Evolutionary conservation across 64 coral and sea anemone genomes (phyloP).

Genomic region (Catalaphyllia jardinei): DNA sequence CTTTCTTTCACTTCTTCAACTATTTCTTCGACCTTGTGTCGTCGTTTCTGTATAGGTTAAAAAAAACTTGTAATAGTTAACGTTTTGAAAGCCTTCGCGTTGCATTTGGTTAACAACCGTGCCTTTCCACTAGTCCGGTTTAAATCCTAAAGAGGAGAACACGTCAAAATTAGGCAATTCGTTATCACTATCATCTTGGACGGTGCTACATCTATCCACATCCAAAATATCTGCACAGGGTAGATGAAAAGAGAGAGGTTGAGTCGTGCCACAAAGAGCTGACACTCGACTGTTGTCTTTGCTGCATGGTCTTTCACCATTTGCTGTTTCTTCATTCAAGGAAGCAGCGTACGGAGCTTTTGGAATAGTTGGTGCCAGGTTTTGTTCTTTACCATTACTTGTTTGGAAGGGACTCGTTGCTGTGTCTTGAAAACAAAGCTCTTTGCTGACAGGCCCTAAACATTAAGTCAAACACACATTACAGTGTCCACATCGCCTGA

Average conservation of each 20-base stretch:
- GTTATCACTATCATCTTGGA: not conserved
- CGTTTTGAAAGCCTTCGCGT: too few species aligned
- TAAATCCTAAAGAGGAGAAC: constrained; percentile 32
- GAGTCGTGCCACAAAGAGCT: not conserved
- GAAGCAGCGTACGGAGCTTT: not conserved
- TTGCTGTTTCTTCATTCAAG: not conserved
- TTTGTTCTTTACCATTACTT: not conserved
- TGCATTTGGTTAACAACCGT: too few species aligned
- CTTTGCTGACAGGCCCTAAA: not conserved
- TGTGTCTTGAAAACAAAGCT: not conserved
- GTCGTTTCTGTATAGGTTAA: too few species aligned
- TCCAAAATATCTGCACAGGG: not conserved
- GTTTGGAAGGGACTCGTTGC: not conserved
- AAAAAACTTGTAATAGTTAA: too few species aligned
- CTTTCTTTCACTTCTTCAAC: too few species aligned
- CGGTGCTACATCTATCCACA: too few species aligned
- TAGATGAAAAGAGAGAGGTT: not conserved
- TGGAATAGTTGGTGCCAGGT: not conserved
- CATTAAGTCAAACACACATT: not conserved
- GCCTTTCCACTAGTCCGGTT: not conserved
- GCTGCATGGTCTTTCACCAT: not conserved
- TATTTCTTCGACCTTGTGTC: too few species aligned
- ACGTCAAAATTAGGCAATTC: constrained; percentile 27
- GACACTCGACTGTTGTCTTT: not conserved
- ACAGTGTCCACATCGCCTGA: too few species aligned